phyloP scores from a whole-genome alignment of 2,797 vertebrate genomes.

The Neoniphon sammara region DNA sequence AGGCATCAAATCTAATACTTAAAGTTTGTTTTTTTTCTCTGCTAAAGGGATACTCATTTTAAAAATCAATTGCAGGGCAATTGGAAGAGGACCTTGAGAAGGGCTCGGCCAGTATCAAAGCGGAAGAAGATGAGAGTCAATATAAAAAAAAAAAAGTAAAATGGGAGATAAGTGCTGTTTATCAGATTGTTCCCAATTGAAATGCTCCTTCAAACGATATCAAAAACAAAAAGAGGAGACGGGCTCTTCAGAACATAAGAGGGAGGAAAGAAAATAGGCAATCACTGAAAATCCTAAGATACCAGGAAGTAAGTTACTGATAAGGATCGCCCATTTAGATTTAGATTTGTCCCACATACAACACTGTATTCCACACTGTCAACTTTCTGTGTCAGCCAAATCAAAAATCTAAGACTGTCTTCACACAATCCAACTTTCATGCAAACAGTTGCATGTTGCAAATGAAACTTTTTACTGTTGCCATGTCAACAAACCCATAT shows the following conservation, averaged over 20 bases:
- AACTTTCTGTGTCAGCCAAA: conserved; percentile 46
- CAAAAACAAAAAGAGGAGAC: conserved; percentile 46
- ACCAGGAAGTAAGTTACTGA: conserved; percentile 36
- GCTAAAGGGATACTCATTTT: conserved; percentile 26
- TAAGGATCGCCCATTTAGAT: neutral
- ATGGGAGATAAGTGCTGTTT: conserved; percentile 58
- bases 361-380: conserved; percentile 34
- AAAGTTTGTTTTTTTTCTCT: no score
- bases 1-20: conserved; percentile 39
- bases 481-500: no score
- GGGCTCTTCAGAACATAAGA: conserved; percentile 27
- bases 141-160: conserved; percentile 17
- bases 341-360: neutral
- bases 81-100: conserved; percentile 47
- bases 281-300: conserved; percentile 23
- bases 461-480: no score
- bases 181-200: conserved; percentile 62
- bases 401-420: conserved; percentile 30
- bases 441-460: no score
- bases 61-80: conserved; percentile 29
- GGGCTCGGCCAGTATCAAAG: conserved; percentile 50
- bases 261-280: conserved; percentile 21
- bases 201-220: conserved; percentile 52
- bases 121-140: conserved; percentile 32
- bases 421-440: no score